phyloP scores from a whole-genome alignment of 2,888 invertebrate species.

The Congeria kusceri region DNA sequence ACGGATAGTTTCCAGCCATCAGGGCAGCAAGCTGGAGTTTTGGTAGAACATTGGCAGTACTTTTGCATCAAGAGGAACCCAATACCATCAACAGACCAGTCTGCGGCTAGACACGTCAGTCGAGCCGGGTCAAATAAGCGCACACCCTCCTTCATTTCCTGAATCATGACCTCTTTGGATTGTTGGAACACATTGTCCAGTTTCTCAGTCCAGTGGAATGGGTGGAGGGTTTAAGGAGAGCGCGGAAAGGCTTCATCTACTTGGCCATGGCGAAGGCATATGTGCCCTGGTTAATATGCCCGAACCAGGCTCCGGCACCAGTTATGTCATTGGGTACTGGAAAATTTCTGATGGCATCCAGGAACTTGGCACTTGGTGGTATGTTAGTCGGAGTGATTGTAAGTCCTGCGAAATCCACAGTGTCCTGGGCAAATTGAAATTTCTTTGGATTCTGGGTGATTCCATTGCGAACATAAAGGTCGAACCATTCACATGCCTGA shows the following conservation, averaged over 20 bases:
- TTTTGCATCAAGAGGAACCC: slow-evolving; percentile 63
- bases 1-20: slow-evolving; percentile 59
- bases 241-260: slow-evolving; percentile 54
- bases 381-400: slow-evolving; percentile 54
- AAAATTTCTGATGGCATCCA: slow-evolving; percentile 61
- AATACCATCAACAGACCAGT: slow-evolving; percentile 62
- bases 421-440: slow-evolving; percentile 47
- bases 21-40: slow-evolving; percentile 53
- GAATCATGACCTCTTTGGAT: slow-evolving; percentile 51
- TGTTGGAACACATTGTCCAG: slow-evolving; percentile 34
- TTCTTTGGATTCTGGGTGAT: slow-evolving; percentile 53
- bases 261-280: slow-evolving; percentile 60
- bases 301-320: slow-evolving; percentile 66
- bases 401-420: slow-evolving; percentile 55
- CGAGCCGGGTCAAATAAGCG: slow-evolving; percentile 53
- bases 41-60: slow-evolving; percentile 49
- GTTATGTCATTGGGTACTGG: slow-evolving; percentile 59
- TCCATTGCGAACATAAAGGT: too few species aligned
- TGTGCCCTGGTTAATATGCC: slow-evolving; percentile 65
- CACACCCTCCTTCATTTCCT: slow-evolving; percentile 58
- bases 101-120: slow-evolving; percentile 57
- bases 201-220: slow-evolving; percentile 50
- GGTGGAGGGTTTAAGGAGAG: slow-evolving; percentile 46
- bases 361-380: slow-evolving; percentile 60
- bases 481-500: too few species aligned